Conservation (phyloP, 2,797 vertebrate species). For the Sebastes aleutianus region DNA sequence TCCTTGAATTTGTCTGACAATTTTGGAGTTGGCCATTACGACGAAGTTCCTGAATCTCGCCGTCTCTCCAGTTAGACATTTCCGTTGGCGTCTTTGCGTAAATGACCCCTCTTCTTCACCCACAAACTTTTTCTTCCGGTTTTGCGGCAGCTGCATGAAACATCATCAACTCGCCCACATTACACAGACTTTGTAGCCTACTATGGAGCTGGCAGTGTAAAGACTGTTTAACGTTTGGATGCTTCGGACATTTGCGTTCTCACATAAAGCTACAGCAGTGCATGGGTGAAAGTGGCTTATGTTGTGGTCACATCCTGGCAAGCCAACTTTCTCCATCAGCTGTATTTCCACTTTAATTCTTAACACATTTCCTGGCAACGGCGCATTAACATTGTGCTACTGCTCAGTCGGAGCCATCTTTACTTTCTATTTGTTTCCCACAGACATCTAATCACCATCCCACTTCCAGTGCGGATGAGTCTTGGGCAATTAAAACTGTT, state of each 20-base stretch:
- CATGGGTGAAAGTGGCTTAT: background rate
- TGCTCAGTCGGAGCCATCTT: constrained; percentile 1
- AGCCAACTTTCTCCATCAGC: background rate
- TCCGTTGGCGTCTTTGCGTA: background rate
- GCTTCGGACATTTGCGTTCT: background rate
- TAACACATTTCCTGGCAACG: background rate
- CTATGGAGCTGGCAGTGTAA: background rate
- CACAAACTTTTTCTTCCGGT: background rate
- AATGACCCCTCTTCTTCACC: background rate
- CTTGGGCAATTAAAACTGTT: background rate
- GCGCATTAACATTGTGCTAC: background rate
- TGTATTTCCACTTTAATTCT: background rate
- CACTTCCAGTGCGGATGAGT: background rate
- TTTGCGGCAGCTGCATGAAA: too few relatives aligned
- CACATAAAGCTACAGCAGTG: background rate
- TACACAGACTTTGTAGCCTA: background rate
- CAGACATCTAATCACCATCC: background rate
- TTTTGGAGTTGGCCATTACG: background rate
- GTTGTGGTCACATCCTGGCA: background rate
- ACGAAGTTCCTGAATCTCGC: background rate
- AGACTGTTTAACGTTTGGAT: background rate
- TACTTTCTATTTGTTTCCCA: background rate
- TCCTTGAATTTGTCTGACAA: background rate
- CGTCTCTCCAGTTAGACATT: background rate
- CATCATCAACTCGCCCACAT: background rate